Conservation (phyloP, 92 coral and sea anemone species). For the Epizoanthus ramosus region DNA sequence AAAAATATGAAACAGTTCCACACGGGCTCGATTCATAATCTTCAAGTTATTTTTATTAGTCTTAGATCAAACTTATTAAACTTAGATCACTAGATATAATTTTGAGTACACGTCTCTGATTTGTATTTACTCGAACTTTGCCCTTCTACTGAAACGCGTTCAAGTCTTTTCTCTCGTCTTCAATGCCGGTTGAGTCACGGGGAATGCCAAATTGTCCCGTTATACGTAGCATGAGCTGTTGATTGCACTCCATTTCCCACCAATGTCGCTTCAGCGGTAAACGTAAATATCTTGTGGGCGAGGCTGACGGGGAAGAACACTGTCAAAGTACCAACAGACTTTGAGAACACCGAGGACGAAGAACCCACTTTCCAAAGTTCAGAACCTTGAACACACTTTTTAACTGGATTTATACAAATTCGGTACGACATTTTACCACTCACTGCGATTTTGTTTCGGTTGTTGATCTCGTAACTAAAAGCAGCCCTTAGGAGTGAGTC, state of each 20-base stretch:
- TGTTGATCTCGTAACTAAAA: slow-evolving; percentile 2
- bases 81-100: too few relatives aligned
- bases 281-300: not conserved
- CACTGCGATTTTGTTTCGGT: not conserved
- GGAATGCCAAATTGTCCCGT: not conserved
- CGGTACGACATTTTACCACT: not conserved
- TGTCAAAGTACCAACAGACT: not conserved
- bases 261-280: not conserved
- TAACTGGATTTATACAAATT: not conserved
- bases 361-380: slow-evolving; percentile 1
- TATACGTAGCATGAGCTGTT: not conserved
- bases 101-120: too few relatives aligned
- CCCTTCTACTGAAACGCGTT: too few relatives aligned
- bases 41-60: too few relatives aligned
- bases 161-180: too few relatives aligned
- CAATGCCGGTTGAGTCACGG: too few relatives aligned
- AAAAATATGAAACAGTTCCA: too few relatives aligned
- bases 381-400: not conserved
- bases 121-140: too few relatives aligned
- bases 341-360: not conserved
- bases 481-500: not conserved
- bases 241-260: slow-evolving; percentile 6
- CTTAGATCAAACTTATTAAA: too few relatives aligned
- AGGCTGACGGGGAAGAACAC: not conserved
- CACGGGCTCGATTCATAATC: too few relatives aligned